A percentile compares a stretch with the other conserved stretches of the same genome.
These are phyloP conservation scores for Torymus auratus DNA, from an alignment of 2,888 invertebrate genomes.

Conservation along the genomic window DNA sequence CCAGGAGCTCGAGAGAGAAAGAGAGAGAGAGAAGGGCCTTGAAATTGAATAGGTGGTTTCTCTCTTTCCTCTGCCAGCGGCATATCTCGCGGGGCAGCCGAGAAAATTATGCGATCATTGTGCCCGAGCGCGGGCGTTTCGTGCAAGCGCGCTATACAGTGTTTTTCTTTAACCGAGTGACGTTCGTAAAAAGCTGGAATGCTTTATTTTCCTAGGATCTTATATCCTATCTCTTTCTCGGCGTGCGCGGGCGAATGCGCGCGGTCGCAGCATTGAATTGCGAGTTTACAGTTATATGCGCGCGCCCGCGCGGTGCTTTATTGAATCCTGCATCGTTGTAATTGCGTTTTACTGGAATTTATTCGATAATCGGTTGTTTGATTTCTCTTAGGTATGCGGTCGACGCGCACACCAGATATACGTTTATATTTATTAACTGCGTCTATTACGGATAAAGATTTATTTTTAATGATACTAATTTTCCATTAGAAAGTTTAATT, in stretches of 20 bases:
- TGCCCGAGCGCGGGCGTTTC: constrained; percentile 32
- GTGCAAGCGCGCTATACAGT: not conserved
- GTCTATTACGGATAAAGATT: too few species aligned
- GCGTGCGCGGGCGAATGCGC: not conserved
- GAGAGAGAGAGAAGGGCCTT: constrained; percentile 32
- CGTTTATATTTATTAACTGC: too few species aligned
- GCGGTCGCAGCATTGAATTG: not conserved
- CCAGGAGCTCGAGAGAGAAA: not conserved
- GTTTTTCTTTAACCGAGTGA: not conserved
- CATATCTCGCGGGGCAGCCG: constrained; percentile 10
- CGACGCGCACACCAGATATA: too few species aligned
- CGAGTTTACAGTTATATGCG: not conserved
- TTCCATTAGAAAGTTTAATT: too few species aligned
- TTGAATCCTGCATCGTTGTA: too few species aligned
- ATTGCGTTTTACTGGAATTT: too few species aligned
- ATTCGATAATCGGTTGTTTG: too few species aligned
- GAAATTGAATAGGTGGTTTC: constrained; percentile 60
- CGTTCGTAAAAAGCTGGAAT: not conserved
- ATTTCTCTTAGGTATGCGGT: too few species aligned
- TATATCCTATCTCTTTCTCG: too few species aligned
- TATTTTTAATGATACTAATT: too few species aligned
- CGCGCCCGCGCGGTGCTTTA: not conserved
- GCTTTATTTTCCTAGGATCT: too few species aligned
- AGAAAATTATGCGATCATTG: constrained; percentile 59
- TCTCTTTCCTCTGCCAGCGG: constrained; percentile 34